A percentile compares a stretch with the other conserved stretches of the same genome.
These are phyloP conservation scores for Acanthis flammea DNA, from an alignment of 2,797 vertebrate genomes.

Conservation along the genomic window DNA sequence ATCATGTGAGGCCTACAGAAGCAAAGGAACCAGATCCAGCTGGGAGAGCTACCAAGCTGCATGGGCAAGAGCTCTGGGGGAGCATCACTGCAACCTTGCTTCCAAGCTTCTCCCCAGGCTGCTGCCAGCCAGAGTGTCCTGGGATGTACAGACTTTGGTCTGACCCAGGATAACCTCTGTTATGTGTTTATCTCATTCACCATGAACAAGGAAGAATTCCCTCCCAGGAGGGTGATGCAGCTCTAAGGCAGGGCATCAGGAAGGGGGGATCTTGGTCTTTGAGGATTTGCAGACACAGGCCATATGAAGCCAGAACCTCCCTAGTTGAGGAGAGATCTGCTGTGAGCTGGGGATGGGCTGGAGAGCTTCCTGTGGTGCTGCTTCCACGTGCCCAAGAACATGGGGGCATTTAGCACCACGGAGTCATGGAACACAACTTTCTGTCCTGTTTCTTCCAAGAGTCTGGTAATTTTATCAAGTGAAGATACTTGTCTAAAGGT, in stretches of 20 bases:
- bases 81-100: background rate
- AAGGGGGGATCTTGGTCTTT: background rate
- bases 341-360: background rate
- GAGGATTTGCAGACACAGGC: background rate
- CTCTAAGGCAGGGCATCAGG: background rate
- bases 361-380: accelerated
- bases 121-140: background rate
- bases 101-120: background rate
- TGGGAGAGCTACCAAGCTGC: background rate
- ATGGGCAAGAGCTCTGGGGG: accelerated
- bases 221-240: background rate
- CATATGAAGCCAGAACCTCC: background rate
- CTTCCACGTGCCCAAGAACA: background rate
- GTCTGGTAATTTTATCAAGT: background rate
- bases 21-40: background rate
- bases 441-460: background rate
- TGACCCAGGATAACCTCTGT: background rate
- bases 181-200: background rate
- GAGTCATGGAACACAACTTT: background rate
- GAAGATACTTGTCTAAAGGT: background rate
- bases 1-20: background rate
- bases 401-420: accelerated
- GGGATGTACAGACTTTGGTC: no score
- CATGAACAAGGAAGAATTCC: background rate
- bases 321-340: background rate